Evolutionary conservation across 2,797 vertebrate species (phyloP).

Genomic region (Columba guinea): DNA sequence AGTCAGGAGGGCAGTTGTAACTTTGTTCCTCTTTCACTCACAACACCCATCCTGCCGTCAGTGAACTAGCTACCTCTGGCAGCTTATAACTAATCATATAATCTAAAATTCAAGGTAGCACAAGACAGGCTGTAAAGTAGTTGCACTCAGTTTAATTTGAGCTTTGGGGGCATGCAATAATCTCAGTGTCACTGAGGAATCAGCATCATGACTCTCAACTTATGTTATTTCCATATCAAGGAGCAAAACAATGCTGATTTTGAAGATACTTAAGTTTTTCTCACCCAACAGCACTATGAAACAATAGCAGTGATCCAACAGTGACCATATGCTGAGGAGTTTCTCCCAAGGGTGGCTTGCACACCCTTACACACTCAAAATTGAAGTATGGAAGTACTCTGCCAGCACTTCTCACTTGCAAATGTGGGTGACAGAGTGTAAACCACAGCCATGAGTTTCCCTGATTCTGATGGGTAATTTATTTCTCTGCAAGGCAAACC

Average conservation of each 20-base stretch:
- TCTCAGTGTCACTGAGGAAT: not conserved
- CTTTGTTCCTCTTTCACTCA: not conserved
- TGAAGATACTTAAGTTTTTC: not conserved
- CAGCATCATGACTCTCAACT: not conserved
- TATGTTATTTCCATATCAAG: not conserved
- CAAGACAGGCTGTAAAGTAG: not conserved
- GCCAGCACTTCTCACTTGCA: not conserved
- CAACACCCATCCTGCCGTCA: not conserved
- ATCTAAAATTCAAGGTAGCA: not conserved
- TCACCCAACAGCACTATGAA: fast-evolving
- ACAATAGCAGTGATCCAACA: not conserved
- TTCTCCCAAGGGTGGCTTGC: not conserved
- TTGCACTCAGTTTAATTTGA: not conserved
- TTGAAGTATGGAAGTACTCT: not conserved
- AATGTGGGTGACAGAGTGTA: not conserved
- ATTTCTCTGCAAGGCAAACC: slow-evolving; percentile 12
- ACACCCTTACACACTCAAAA: fast-evolving
- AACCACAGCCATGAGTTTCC: not conserved
- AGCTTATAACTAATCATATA: not conserved
- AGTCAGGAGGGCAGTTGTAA: not conserved
- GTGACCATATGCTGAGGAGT: fast-evolving
- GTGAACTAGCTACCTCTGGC: not conserved
- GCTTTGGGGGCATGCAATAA: not conserved
- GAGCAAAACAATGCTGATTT: not conserved
- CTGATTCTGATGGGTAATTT: slow-evolving; percentile 19